Evolutionary conservation across 2,797 vertebrate genomes (phyloP).

Genomic region (Ctenopoma multispine): DNA sequence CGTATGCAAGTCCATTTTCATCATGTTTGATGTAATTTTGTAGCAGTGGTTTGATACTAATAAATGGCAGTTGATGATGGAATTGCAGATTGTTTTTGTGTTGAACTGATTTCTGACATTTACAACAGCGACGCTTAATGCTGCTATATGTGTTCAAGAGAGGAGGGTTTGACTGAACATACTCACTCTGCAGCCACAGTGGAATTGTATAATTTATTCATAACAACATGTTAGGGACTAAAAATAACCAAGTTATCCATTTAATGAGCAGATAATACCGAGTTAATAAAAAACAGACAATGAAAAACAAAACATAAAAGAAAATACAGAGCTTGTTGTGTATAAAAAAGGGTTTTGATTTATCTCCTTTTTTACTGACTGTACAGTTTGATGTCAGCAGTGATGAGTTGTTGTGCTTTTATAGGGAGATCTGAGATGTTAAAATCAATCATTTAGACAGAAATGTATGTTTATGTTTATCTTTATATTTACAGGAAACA

Average conservation of each 20-base stretch:
- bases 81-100: slow-evolving; percentile 73
- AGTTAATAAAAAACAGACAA: background rate
- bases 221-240: slow-evolving; percentile 44
- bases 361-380: no score
- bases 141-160: slow-evolving; percentile 24
- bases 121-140: background rate
- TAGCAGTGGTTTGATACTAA: slow-evolving; percentile 90
- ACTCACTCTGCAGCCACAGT: slow-evolving; percentile 20
- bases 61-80: slow-evolving; percentile 87
- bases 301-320: background rate
- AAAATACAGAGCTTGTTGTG: background rate
- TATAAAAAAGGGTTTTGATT: background rate
- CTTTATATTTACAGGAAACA: no score
- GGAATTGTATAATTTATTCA: slow-evolving; percentile 59
- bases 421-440: no score
- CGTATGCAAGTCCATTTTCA: slow-evolving; percentile 86
- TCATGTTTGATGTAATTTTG: slow-evolving; percentile 88
- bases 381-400: no score
- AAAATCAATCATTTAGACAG: no score
- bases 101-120: slow-evolving; percentile 50
- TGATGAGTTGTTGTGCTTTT: no score
- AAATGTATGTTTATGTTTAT: no score
- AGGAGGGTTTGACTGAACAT: slow-evolving; percentile 14
- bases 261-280: slow-evolving; percentile 37
- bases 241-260: slow-evolving; percentile 48